Evolutionary conservation across 2,113 vertebrate genomes (phyloP).

Genomic region (Dunckerocampus dactyliophorus): DNA sequence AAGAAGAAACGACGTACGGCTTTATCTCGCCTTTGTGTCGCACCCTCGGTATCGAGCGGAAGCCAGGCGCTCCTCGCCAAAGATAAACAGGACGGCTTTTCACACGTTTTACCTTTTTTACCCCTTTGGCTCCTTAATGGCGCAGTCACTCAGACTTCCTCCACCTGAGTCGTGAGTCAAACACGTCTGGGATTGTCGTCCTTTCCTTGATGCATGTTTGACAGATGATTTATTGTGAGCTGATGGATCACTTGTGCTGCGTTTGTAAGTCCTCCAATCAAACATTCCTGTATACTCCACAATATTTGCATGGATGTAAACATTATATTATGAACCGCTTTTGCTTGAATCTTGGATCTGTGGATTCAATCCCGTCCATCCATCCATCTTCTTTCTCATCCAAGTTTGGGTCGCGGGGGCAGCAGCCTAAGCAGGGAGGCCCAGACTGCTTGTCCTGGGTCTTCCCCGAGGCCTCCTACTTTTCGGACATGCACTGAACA

Average conservation of each 20-base stretch:
- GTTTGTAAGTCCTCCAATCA: too few species aligned
- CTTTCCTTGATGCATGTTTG: background rate
- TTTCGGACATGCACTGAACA: too few species aligned
- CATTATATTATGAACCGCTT: too few species aligned
- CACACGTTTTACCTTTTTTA: constrained; percentile 29
- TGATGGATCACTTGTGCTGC: background rate
- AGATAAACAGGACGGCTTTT: constrained; percentile 69
- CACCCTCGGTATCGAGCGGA: constrained; percentile 51
- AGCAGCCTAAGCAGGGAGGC: too few species aligned
- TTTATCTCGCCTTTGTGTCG: constrained; percentile 66
- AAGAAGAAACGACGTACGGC: constrained; percentile 63
- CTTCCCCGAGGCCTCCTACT: too few species aligned
- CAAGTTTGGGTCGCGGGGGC: too few species aligned
- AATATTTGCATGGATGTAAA: too few species aligned
- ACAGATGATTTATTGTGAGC: background rate
- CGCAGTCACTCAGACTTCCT: constrained; percentile 62
- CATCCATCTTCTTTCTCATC: too few species aligned
- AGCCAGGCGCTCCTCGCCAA: constrained; percentile 56
- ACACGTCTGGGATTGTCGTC: background rate
- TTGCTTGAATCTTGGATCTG: too few species aligned
- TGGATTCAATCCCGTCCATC: too few species aligned
- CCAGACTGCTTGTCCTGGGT: too few species aligned
- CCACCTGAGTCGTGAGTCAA: background rate
- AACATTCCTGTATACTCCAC: too few species aligned
- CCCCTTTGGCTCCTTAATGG: constrained; percentile 53